Evolutionary conservation across 2,888 invertebrate species (phyloP).

Genomic region (Pachliopta kotzebuea): DNA sequence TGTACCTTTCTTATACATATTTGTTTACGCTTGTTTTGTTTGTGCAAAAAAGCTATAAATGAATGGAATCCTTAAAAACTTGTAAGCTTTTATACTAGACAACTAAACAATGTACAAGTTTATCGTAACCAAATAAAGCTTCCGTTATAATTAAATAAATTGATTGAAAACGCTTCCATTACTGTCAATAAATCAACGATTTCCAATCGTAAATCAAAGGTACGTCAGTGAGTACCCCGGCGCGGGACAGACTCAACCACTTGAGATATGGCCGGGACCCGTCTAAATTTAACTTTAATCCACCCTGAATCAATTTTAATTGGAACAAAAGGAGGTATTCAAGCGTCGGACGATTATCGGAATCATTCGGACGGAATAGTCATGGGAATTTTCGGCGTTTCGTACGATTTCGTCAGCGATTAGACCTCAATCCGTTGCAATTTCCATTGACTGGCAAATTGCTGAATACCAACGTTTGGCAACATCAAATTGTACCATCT

Average conservation of each 20-base stretch:
- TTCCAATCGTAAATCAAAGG: conserved; percentile 55
- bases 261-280: conserved; percentile 61
- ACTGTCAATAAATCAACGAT: conserved; percentile 58
- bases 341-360: conserved; percentile 52
- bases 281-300: conserved; percentile 63
- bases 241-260: conserved; percentile 58
- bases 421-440: conserved; percentile 73
- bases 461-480: conserved; percentile 36
- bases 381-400: conserved; percentile 65
- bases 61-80: too few species aligned
- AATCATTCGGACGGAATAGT: conserved; percentile 60
- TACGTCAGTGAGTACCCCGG: conserved; percentile 44
- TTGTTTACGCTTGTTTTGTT: too few species aligned
- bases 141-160: conserved; percentile 40
- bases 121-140: conserved; percentile 16
- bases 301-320: conserved; percentile 64
- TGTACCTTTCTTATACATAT: too few species aligned
- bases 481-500: conserved; percentile 37
- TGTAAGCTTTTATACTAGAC: background rate
- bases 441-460: conserved; percentile 79
- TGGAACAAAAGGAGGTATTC: conserved; percentile 55
- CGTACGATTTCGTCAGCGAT: conserved; percentile 56
- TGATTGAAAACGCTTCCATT: conserved; percentile 62
- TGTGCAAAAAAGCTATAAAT: too few species aligned
- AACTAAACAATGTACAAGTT: background rate